Evolutionary conservation across 2,888 invertebrate genomes (phyloP), one percentile per base, ranked within the genome.

Genomic region (Lithophane leautieri): DNA sequence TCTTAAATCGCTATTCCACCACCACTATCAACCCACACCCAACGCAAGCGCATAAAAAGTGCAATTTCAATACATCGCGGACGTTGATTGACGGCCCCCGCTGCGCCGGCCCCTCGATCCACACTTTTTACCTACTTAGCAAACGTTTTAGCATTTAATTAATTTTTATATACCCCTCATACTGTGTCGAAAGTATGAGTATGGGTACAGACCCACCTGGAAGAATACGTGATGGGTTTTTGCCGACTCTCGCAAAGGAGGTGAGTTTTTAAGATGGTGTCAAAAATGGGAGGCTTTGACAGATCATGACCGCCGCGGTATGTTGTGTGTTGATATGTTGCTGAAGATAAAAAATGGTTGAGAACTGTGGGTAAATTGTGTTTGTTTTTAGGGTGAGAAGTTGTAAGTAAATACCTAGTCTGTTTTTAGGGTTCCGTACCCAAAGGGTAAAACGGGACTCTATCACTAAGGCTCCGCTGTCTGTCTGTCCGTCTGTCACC

Each of bases 41-140:
- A 76, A 74, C 84, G 81, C 74, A 56, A 79, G 72, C 81, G 85
- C 82, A 89, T 86, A 91, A 92, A 90, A 89, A 90, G 76, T 76
- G 75, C 87, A 88, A 89, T 92, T 92, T 90, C 90, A 90, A 91
- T 91, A 91, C 88, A 90, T 87, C 86, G 85, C 79, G 78, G 86
- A 88, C 90, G 85, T 90, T 94, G 94, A 95, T 92, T 94, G 94
- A 94, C 94, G 88, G 92, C 76, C 87, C 93, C 92, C 88, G 94
- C 92, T 89, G 93, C 1, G 92, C 78, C 71, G 83, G 82, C 77
- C 84, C 85, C 84, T 86, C 79, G 83, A 72, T 81, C 86, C 81
- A 86, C 82, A 81, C 86, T 93, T 92, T 93, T 94, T 94, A 91
- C 90, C 87, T 89, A 90, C 89, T 90, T 87, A 86, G 83, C 78